phyloP scores from a whole-genome alignment of 2,797 vertebrate species.

The Trichosurus vulpecula region DNA sequence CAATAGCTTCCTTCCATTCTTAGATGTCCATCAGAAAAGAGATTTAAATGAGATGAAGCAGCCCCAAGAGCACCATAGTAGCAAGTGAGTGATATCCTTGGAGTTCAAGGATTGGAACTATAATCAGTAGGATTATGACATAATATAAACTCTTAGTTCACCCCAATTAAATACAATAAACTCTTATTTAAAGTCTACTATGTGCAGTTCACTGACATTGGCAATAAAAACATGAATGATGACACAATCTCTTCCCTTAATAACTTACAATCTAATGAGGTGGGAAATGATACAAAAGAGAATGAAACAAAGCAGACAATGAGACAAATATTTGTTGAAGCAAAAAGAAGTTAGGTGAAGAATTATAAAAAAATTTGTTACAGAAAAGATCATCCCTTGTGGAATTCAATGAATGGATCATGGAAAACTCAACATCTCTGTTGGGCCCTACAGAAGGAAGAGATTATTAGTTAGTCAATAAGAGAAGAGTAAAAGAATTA shows the following conservation, averaged over 20 bases:
- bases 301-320: neutral
- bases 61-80: neutral
- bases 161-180: neutral
- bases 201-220: neutral
- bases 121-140: neutral
- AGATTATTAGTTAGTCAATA: neutral
- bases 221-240: neutral
- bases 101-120: neutral
- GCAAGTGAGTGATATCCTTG: neutral
- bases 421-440: neutral
- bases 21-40: neutral
- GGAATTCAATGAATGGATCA: neutral
- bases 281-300: neutral
- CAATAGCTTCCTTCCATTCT: neutral
- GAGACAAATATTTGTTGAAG: neutral
- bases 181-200: neutral
- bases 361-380: neutral
- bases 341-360: neutral
- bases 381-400: neutral
- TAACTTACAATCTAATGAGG: neutral
- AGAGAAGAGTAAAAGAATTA: neutral
- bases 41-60: fast-evolving
- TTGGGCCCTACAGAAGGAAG: neutral
- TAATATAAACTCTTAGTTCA: neutral
- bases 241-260: neutral